These are phyloP conservation scores for Boleophthalmus pectinirostris DNA, from an alignment of 2,113 vertebrate genomes.

Conservation along the genomic window DNA sequence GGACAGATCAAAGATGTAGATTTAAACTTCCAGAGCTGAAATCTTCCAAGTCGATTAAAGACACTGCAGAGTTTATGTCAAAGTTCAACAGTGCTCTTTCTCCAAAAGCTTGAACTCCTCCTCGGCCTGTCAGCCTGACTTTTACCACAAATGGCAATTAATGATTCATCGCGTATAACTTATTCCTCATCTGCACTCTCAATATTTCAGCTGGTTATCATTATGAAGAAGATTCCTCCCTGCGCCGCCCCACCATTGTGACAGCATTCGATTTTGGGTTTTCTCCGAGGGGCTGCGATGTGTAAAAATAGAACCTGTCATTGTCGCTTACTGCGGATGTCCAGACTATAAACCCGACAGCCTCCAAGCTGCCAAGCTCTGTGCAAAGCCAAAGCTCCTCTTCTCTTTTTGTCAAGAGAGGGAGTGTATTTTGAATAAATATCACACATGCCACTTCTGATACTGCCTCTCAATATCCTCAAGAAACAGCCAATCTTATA, in stretches of 20 bases:
- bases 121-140: not conserved
- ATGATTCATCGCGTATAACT: slow-evolving; percentile 7
- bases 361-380: slow-evolving; percentile 50
- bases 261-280: slow-evolving; percentile 49
- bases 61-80: not conserved
- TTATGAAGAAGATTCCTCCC: slow-evolving; percentile 19
- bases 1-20: not conserved
- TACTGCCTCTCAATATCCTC: slow-evolving; percentile 48
- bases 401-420: slow-evolving; percentile 25
- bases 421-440: slow-evolving; percentile 50
- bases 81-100: not conserved
- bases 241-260: slow-evolving; percentile 32
- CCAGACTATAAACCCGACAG: slow-evolving; percentile 53
- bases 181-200: not conserved
- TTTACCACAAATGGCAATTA: slow-evolving; percentile 1
- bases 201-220: slow-evolving; percentile 4
- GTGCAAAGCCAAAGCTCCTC: slow-evolving; percentile 38
- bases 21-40: not conserved
- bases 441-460: slow-evolving; percentile 42
- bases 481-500: slow-evolving; percentile 27
- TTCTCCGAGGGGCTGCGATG: slow-evolving; percentile 42
- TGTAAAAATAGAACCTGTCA: slow-evolving; percentile 69
- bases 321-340: slow-evolving; percentile 54
- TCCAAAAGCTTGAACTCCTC: not conserved
- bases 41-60: not conserved